Evolutionary conservation across 2,113 vertebrate species (phyloP).

Genomic region (Puntigrus tetrazona): DNA sequence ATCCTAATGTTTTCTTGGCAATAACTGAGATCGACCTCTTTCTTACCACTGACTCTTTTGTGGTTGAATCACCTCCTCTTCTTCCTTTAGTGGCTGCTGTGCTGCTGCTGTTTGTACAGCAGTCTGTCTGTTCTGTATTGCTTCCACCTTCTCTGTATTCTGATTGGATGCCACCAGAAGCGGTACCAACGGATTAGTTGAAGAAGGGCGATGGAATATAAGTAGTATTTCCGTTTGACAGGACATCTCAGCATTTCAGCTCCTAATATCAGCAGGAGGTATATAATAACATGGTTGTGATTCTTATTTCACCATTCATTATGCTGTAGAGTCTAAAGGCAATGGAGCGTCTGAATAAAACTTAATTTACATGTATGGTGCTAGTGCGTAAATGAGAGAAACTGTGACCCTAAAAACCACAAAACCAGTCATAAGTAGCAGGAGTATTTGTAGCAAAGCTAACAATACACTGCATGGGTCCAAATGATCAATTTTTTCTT

Average conservation of each 20-base stretch:
- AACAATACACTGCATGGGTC: too few species aligned
- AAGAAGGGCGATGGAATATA: conserved; percentile 51
- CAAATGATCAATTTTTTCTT: too few species aligned
- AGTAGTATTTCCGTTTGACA: conserved; percentile 56
- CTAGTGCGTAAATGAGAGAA: background rate
- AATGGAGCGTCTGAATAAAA: background rate
- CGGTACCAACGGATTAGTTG: conserved; percentile 58
- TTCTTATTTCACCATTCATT: background rate
- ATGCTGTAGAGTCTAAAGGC: background rate
- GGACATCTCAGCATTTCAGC: conserved; percentile 65
- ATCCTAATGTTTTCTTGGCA: background rate
- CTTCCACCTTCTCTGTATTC: conserved; percentile 57
- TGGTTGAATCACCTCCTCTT: conserved; percentile 43
- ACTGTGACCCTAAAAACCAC: too few species aligned
- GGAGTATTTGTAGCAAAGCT: too few species aligned
- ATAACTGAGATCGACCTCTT: background rate
- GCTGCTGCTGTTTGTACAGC: conserved; percentile 25
- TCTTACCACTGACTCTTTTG: conserved; percentile 64
- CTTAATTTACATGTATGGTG: background rate
- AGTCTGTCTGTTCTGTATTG: conserved; percentile 9
- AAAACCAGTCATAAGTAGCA: too few species aligned
- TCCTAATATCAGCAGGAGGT: conserved; percentile 61
- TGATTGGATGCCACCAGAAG: conserved; percentile 55
- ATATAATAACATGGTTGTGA: background rate
- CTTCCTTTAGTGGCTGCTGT: background rate